These are phyloP conservation scores for Aptenodytes forsteri DNA, from an alignment of 2,113 vertebrate genomes.

Conservation along the genomic window DNA sequence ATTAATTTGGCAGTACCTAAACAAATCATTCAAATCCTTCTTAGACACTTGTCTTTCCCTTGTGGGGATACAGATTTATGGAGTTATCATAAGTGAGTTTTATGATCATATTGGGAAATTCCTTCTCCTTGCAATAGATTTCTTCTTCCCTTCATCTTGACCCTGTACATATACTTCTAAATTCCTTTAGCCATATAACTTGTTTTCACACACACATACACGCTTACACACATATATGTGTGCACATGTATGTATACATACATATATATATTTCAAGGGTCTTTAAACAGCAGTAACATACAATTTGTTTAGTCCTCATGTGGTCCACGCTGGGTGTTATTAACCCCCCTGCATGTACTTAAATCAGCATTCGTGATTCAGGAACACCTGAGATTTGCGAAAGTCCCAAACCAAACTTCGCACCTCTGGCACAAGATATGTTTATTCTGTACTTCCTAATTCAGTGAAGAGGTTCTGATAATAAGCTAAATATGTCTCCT, in stretches of 20 bases:
- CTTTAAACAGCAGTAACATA: not conserved
- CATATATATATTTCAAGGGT: not conserved
- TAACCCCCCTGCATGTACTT: not conserved
- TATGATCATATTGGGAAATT: not conserved
- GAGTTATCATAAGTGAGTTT: not conserved
- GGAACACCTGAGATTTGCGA: not conserved
- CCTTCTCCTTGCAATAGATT: not conserved
- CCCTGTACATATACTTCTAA: not conserved
- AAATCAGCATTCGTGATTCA: not conserved
- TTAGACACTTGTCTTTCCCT: not conserved
- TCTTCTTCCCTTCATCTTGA: not conserved
- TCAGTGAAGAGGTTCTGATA: not conserved
- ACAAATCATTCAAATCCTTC: not conserved
- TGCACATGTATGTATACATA: too few relatives aligned
- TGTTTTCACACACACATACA: not conserved
- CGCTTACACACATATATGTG: too few relatives aligned
- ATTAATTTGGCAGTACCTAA: not conserved
- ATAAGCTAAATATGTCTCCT: not conserved
- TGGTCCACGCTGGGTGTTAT: not conserved
- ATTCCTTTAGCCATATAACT: not conserved
- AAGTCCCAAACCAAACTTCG: not conserved
- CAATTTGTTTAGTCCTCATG: not conserved
- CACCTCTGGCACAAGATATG: not conserved
- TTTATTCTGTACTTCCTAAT: not conserved
- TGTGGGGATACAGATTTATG: not conserved